phyloP scores from a whole-genome alignment of 2,113 vertebrate genomes.

The Piaya cayana region DNA sequence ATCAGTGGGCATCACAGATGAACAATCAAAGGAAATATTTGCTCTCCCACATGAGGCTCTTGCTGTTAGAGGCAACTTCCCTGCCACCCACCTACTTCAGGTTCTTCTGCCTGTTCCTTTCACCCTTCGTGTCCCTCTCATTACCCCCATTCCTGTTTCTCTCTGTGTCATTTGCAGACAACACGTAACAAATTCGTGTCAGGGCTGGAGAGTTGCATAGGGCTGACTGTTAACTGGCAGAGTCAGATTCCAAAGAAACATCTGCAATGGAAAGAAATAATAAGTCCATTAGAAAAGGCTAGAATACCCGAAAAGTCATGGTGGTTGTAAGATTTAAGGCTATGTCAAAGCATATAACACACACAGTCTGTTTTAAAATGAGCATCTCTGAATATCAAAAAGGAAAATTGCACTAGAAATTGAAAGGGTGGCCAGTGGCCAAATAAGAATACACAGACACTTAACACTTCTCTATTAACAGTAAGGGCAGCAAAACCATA shows the following conservation, averaged over 20 bases:
- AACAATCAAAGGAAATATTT: background rate
- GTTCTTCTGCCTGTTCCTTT: background rate
- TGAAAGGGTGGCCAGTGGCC: background rate
- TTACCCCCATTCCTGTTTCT: background rate
- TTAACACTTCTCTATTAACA: background rate
- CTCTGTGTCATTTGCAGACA: background rate
- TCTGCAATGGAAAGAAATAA: background rate
- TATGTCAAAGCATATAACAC: background rate
- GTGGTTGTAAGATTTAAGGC: background rate
- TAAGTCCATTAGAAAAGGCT: background rate
- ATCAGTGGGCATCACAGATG: background rate
- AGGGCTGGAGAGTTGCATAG: background rate
- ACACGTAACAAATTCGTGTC: background rate
- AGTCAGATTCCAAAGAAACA: background rate
- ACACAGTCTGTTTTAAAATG: background rate
- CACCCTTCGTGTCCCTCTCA: background rate
- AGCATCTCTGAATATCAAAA: background rate
- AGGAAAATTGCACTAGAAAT: background rate
- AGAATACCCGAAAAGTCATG: background rate
- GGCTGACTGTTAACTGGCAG: background rate
- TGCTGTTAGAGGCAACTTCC: background rate
- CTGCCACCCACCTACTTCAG: background rate
- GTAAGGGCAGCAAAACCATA: background rate
- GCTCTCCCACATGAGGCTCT: accelerated
- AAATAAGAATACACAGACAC: background rate